Evolutionary conservation across 1,140 invertebrate genomes (phyloP).

Genomic region (Anastrepha ludens): DNA sequence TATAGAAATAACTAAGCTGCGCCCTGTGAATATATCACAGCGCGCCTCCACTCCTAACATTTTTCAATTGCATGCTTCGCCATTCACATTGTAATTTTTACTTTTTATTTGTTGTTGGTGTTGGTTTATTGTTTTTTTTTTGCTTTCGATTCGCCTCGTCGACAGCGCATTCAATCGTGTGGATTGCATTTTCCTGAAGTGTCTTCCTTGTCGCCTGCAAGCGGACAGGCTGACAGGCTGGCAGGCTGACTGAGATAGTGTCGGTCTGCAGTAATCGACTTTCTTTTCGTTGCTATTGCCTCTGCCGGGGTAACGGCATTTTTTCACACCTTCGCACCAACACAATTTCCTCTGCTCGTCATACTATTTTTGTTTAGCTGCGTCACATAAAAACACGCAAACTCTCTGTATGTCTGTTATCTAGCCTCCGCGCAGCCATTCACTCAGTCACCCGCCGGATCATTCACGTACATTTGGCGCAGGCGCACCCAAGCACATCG

Average conservation of each 20-base stretch:
- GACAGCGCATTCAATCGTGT: conserved; percentile 39
- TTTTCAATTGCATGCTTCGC: background rate
- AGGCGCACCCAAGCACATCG: conserved; percentile 7
- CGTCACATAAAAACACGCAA: background rate
- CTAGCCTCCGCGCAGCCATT: background rate
- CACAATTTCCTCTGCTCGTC: background rate
- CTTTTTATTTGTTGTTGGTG: background rate
- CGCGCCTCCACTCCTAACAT: background rate
- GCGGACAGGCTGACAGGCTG: background rate
- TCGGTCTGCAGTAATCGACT: background rate
- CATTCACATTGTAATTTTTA: background rate
- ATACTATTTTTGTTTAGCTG: background rate
- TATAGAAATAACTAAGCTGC: background rate
- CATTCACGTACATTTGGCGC: background rate
- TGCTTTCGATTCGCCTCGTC: conserved; percentile 15
- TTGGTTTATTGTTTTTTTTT: background rate
- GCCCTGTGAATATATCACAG: background rate
- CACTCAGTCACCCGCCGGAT: background rate
- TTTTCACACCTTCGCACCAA: background rate
- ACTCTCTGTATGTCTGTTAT: background rate
- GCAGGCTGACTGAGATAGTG: background rate
- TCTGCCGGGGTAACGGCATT: background rate
- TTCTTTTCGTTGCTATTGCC: background rate
- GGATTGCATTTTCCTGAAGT: conserved; percentile 13
- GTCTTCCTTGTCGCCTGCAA: conserved; percentile 12